Evolutionary conservation across 1,140 invertebrate genomes (phyloP), one percentile per base, ranked within the genome.

Genomic region (Chionoecetes opilio): DNA sequence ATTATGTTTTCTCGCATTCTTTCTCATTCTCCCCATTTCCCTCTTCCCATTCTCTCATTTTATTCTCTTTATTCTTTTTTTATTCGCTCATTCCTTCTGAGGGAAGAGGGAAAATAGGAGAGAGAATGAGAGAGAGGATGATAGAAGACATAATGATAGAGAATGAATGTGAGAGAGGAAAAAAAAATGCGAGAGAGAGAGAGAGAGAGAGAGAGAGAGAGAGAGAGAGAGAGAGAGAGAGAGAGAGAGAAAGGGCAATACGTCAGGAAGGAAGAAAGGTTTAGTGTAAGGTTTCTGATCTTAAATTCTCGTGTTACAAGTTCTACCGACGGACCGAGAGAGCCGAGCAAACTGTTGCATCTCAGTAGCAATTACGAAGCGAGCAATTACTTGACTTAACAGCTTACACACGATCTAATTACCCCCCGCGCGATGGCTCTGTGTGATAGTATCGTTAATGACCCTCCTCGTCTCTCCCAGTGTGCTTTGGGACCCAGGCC

Each of bases 341-440:
- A 75, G n/a, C 11, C 6, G 63, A n/a, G 21, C n/a, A 8, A 75
- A 2, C 63, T 75, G 21, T 75, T 75, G n/a, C 11, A 5, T n/a
- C n/a, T 75, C 63, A 21, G 63, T 75, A 75, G 63, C 63, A 75
- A 75, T 75, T 75, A 75, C 6, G 63, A 75, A 75, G 21, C 26
- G n/a, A 26, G 63, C 63, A 75, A 75, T 75, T 75, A 75, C 63
- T n/a, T 75, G 21, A 75, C 63, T 75, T 75, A 75, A n/a, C 63
- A 75, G 63, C 63, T 26, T 75, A n/a, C 63, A n/a, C 63, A 53
- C 63, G 63, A 75, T 75, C 63, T 75, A 75, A 75, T 75, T 75
- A 75, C 63, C 63, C 63, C 63, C 63, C n/a, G 26, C 63, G 63
- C 1, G 63, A 75, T 75, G 63, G 2, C 6, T n/a, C 63, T 26